A percentile compares a stretch with the other conserved stretches of the same genome.
These are phyloP conservation scores for Megaptera novaeangliae DNA, from an alignment of 2,113 vertebrate genomes.

Conservation along the genomic window DNA sequence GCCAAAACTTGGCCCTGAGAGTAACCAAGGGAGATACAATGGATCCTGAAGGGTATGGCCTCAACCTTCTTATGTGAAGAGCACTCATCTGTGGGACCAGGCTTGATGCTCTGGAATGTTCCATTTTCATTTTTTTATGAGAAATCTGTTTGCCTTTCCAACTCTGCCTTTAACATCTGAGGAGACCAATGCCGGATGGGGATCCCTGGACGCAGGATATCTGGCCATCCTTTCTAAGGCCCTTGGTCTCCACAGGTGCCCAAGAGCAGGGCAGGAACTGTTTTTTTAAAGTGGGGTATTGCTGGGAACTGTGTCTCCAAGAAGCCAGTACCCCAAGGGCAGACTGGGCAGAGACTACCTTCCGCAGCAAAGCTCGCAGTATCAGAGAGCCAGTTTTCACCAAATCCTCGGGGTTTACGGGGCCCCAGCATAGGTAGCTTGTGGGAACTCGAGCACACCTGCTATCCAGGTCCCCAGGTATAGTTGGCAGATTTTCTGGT, in stretches of 20 bases:
- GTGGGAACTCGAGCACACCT: background rate
- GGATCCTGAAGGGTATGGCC: background rate
- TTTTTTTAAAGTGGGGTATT: background rate
- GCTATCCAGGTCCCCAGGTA: background rate
- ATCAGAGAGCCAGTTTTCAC: background rate
- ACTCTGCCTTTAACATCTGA: background rate
- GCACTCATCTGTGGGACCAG: background rate
- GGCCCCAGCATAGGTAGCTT: accelerated
- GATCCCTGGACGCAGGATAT: too few relatives aligned
- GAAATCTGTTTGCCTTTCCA: background rate
- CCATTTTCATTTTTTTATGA: background rate
- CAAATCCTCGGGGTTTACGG: background rate
- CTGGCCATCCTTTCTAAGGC: background rate
- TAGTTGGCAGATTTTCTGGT: background rate
- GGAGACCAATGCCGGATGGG: too few relatives aligned
- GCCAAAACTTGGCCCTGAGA: background rate
- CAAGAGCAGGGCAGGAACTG: background rate
- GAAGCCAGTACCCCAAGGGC: background rate
- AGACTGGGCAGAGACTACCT: background rate
- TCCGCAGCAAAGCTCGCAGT: accelerated
- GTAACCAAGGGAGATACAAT: background rate
- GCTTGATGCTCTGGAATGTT: background rate
- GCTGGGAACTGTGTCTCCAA: background rate
- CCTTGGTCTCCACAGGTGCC: background rate
- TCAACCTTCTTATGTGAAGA: background rate